These are phyloP conservation scores for Leptopilina myrica DNA, from an alignment of 2,888 invertebrate species.

Conservation along the genomic window DNA sequence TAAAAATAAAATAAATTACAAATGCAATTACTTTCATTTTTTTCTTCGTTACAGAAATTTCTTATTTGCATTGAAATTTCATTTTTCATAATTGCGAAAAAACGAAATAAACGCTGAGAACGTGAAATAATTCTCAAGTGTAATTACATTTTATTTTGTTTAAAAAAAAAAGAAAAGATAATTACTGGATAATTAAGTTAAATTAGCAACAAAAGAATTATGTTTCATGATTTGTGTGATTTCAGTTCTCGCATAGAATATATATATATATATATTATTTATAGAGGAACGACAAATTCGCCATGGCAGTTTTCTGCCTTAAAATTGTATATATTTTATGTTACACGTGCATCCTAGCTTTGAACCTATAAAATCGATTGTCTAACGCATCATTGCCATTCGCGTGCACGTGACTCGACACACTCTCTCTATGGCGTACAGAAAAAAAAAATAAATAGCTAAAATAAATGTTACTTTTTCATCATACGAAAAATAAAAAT, in stretches of 20 bases:
- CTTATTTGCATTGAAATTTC: no score
- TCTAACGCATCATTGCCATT: slow-evolving; percentile 59
- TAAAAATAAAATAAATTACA: no score
- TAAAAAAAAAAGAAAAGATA: background rate
- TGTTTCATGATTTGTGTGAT: background rate
- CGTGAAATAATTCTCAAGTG: no score
- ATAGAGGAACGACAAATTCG: background rate
- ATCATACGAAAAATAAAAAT: background rate
- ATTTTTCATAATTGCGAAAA: no score
- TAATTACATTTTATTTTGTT: no score
- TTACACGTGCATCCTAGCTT: slow-evolving; percentile 36
- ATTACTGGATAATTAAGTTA: background rate
- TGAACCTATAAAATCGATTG: slow-evolving; percentile 61
- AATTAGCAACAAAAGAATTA: background rate
- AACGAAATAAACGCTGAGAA: no score
- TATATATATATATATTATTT: background rate
- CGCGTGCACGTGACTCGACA: slow-evolving; percentile 62
- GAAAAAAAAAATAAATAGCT: background rate
- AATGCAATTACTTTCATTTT: no score
- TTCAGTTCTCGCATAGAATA: slow-evolving; percentile 15
- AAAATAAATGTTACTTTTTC: slow-evolving; percentile 20
- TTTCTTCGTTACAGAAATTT: no score
- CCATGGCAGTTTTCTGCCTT: background rate
- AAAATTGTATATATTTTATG: slow-evolving; percentile 3
- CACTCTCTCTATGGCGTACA: slow-evolving; percentile 59